Evolutionary conservation across 2,113 vertebrate species (phyloP).

Genomic region (Tenrec ecaudatus): DNA sequence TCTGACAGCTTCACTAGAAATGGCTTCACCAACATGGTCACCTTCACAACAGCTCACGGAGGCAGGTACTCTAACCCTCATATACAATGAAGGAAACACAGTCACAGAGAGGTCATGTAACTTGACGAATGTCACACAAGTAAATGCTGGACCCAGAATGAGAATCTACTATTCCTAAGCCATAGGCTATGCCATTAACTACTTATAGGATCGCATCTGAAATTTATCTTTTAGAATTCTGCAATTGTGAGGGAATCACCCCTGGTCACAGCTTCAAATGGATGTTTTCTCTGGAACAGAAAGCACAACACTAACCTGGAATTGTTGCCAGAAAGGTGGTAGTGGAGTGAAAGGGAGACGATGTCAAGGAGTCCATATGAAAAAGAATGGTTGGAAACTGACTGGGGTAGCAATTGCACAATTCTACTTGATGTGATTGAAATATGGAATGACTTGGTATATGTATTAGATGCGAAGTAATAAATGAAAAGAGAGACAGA

Average conservation of each 20-base stretch:
- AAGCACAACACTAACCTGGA: constrained; percentile 69
- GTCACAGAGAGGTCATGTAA: neutral
- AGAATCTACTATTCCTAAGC: neutral
- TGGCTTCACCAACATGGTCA: neutral
- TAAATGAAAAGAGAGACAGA: too few relatives aligned
- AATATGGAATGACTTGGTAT: too few relatives aligned
- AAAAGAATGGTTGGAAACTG: too few relatives aligned
- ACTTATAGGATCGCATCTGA: neutral
- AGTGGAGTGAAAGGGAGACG: too few relatives aligned
- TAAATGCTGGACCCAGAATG: neutral
- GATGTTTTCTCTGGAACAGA: too few relatives aligned
- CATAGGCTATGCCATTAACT: neutral
- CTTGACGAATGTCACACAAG: neutral
- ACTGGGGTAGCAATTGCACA: too few relatives aligned
- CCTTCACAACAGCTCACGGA: neutral
- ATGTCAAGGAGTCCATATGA: too few relatives aligned
- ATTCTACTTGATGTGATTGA: too few relatives aligned
- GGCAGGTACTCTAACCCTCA: neutral
- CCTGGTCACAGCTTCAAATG: neutral
- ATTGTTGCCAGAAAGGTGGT: constrained; percentile 84
- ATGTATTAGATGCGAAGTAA: too few relatives aligned
- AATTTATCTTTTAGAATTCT: neutral
- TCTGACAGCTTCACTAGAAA: neutral
- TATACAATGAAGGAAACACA: neutral
- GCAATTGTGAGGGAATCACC: neutral